Evolutionary conservation across 2,888 invertebrate species (phyloP).

Genomic region (Stratiomys singularior): DNA sequence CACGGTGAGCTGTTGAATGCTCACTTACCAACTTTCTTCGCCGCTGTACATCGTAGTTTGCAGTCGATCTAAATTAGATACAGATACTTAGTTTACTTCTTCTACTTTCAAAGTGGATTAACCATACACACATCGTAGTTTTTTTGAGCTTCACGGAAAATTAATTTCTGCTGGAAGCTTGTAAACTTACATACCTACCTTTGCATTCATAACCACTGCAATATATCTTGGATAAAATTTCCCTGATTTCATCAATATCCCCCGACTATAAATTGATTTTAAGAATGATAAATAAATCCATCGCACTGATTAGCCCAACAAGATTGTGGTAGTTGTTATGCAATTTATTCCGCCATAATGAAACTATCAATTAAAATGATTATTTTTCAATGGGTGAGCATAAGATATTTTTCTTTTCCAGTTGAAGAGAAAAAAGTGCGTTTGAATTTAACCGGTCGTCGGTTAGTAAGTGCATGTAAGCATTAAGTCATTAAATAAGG

Average conservation of each 20-base stretch:
- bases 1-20: too few relatives aligned
- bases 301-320: neutral
- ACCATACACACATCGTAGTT: neutral
- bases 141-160: neutral
- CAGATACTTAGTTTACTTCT: slow-evolving; percentile 13
- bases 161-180: neutral
- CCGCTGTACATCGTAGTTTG: neutral
- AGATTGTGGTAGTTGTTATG: slow-evolving; percentile 17
- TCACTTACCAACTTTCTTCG: neutral
- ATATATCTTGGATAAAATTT: neutral
- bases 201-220: neutral
- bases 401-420: neutral
- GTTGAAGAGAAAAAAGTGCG: neutral
- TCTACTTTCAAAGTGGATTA: slow-evolving; percentile 24
- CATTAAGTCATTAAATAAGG: slow-evolving; percentile 1
- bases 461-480: slow-evolving; percentile 1
- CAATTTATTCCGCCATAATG: slow-evolving; percentile 11
- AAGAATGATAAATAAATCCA: neutral
- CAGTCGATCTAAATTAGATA: neutral
- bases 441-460: neutral
- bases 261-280: neutral
- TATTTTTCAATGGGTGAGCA: slow-evolving; percentile 24
- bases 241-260: slow-evolving; percentile 12
- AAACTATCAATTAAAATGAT: slow-evolving; percentile 33
- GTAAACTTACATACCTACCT: neutral